Base-by-base conservation (phyloP, 35 echinoderm and acorn worm genomes). In the Nesometra sesokonis region DNA sequence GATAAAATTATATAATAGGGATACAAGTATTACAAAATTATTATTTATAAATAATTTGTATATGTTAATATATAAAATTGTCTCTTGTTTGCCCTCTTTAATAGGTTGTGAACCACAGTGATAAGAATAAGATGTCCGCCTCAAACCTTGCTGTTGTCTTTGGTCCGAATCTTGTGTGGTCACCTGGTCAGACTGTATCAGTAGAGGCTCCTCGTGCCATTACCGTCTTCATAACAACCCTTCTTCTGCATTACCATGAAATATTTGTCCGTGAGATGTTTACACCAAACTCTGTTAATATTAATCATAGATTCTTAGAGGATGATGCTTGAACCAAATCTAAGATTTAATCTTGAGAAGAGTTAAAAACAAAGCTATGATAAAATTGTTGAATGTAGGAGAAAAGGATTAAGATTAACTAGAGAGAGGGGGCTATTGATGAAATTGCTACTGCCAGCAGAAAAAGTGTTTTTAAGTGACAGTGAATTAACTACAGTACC, bases 121-220 rank as follows among this genome's bases (percentile, higher is more conserved):
- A 83, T 39, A 37, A 37, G 8, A 83, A 83, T 29, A 83, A 83
- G 36, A 83, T 83, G 81, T 37, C 34, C 38, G 34, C 81, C 13
- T 7, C 37, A 13, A 83, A 83, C 35, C 23, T 83, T 30, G 81
- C 81, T 31, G 37, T 83, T 38, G 37, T 83, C 3, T 83, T 83
- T 39, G 81, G 81, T 19, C 81, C 81, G n/a, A 83, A 83, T 37
- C 37, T 83, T 35, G 81, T 83, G 17, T 83, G 81, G 81, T 83
- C 81, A 35, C 34, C 81, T 3, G 37, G 37, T 39, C 34, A 83
- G n/a, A 38, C 81, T 8, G 32, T 39, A 3, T 83, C 81, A 37
- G 15, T 83, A 39, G 81, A 35, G 8, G 81, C 81, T 11, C 52
- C 52, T 67, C 52, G 52, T 2, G 52, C 52, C 23, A 67, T 67